Percentiles rank a stretch among this genome's conserved stretches.
phyloP scores from a whole-genome alignment of 2,888 invertebrate species.

The Orthosia gothica region DNA sequence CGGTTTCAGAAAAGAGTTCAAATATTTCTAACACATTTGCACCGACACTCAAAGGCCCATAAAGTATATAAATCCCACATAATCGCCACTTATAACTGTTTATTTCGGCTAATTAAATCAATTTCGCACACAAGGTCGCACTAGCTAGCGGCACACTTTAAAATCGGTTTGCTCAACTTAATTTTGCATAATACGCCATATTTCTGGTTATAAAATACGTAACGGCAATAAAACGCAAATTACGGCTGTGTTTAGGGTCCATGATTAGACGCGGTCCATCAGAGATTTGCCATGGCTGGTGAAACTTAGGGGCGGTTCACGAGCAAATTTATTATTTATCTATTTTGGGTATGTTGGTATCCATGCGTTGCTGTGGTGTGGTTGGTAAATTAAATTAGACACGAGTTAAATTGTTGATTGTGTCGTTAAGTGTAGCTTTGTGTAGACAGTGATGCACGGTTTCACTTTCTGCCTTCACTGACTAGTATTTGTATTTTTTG shows the following conservation, averaged over 20 bases:
- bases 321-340: constrained; percentile 70
- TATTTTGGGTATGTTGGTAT: constrained; percentile 46
- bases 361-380: constrained; percentile 9
- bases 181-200: constrained; percentile 65
- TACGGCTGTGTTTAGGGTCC: constrained; percentile 73
- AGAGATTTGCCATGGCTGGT: constrained; percentile 74
- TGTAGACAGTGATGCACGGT: neutral
- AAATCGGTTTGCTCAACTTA: constrained; percentile 63
- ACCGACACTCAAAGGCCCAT: constrained; percentile 34
- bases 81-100: constrained; percentile 46
- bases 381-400: constrained; percentile 48
- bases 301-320: constrained; percentile 71
- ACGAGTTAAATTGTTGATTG: constrained; percentile 36
- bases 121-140: constrained; percentile 57
- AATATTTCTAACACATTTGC: constrained; percentile 21
- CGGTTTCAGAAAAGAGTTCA: constrained; percentile 2
- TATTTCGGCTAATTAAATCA: constrained; percentile 45
- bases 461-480: neutral
- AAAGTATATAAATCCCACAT: constrained; percentile 37
- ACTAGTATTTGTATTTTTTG: too few species aligned
- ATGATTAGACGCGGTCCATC: constrained; percentile 81
- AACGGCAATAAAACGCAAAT: constrained; percentile 73
- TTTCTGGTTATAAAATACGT: constrained; percentile 65
- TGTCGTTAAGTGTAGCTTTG: constrained; percentile 16
- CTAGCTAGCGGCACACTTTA: constrained; percentile 60